Conservation (phyloP, 2,113 vertebrate species). For the Silurus glanis region DNA sequence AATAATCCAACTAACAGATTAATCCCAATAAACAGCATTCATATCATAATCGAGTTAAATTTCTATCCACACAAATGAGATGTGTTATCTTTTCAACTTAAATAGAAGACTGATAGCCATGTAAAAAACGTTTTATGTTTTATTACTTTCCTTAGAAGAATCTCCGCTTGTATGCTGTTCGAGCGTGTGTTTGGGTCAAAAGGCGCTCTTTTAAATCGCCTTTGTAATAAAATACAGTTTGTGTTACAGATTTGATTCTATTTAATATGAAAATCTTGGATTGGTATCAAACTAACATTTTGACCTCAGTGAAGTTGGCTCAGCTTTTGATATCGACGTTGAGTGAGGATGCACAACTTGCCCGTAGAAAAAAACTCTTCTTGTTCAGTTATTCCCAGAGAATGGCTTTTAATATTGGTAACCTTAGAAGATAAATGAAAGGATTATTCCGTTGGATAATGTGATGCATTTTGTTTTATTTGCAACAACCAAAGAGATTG, state of each 20-base stretch:
- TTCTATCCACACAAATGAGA: not conserved
- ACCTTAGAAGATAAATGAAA: not conserved
- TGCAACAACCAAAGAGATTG: not conserved
- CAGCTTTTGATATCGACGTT: not conserved
- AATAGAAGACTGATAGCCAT: not conserved
- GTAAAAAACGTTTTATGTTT: not conserved
- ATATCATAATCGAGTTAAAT: not conserved
- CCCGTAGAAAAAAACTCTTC: not conserved
- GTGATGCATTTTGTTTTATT: not conserved
- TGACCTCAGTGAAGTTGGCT: conserved; percentile 6
- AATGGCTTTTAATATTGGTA: not conserved
- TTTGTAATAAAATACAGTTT: not conserved
- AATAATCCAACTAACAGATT: not conserved
- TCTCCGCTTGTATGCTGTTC: not conserved
- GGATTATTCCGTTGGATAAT: not conserved
- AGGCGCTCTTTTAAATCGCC: not conserved
- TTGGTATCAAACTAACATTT: conserved; percentile 3
- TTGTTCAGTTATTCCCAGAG: not conserved
- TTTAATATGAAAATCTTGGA: not conserved
- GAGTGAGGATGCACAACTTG: not conserved
- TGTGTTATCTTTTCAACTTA: not conserved
- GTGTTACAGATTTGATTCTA: not conserved
- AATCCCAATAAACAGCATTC: not conserved
- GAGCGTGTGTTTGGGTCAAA: not conserved
- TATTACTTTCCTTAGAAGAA: not conserved